Evolutionary conservation across 2,797 vertebrate genomes (phyloP), one percentile per base, ranked within the genome.

Genomic region (Ptychobarbus kaznakovi): DNA sequence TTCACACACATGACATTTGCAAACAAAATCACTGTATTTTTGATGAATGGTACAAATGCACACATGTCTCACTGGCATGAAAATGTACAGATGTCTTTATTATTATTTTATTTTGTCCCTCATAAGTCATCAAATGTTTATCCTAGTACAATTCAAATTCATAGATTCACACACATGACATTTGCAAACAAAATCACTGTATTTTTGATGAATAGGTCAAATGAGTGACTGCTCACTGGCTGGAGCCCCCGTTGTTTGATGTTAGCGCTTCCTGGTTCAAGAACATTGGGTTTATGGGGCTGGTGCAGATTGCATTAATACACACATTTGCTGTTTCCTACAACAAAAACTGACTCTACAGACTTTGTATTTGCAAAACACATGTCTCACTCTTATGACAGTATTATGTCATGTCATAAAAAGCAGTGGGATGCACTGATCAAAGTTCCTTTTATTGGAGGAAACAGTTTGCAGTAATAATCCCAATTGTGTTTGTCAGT

Each of bases 401-500:
- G 70, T n/a, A 58, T 56, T 15, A 61, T 46, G 25, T 46, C 69
- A 35, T 73, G 51, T 44, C 38, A 56, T 68, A 40, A 69, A 56
- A 16, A 81, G 1, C 25, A 40, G 32, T 10, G 28, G 53, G n/a
- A 44, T 82, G 20, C 53, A 22, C 69, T 44, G 70, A 49, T 63
- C 40, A 74, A 46, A 74, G 42, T 38, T 73, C 8, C 28, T 56
- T n/a, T 74, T 82, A 82, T 65, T 74, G 70, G 18, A 74, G 70
- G 81, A 82, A 82, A 82, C 81, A 1, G 68, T 4, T 44, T 61
- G 38, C 56, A n/a, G 70, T 35, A 49, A 44, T 46, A 82, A 79
- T 79, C 40, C 38, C 58, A 44, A 63, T 72, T 82, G 69, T 49
- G 56, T 74, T 74, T 82, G 70, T 32, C 81, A 74, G 58, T 28